Evolutionary conservation across 2,797 vertebrate genomes (phyloP), one percentile per base, ranked within the genome.

Genomic region (Danio choprae): DNA sequence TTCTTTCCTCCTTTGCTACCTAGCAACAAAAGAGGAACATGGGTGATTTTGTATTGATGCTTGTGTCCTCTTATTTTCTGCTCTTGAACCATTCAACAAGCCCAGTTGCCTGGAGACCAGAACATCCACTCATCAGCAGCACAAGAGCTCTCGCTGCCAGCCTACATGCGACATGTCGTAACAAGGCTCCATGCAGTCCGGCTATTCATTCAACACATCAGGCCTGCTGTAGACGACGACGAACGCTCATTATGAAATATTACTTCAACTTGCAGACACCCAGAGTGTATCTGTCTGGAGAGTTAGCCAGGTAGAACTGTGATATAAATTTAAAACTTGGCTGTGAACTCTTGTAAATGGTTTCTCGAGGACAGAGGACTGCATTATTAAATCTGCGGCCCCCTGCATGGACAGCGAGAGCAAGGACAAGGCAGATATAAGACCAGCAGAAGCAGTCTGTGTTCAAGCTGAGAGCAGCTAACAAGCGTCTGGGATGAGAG

Each of bases 91-190:
- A 44, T 69, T 81, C 60, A 81, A 71, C 56, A 79, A 79, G 76
- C 44, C 44, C 67, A 62, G 83, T 81, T 82, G 77, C 83, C 70
- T 63, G 72, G 83, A 71, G 74, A 79, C 78, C 51, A 75, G 55
- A 38, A 74, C 72, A 50, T 71, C 63, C 22, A 56, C 74, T 74
- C 38, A 72, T 70, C 56, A 75, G 71, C 46, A 59, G 69, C 11
- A 15, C 46, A 56, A 60, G 65, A 51, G 76, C 43, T 48, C 76
- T 78, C 55, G 38, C 29, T 22, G 55, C 15, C 65, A 69, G 8
- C n/a, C 53, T 69, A 78, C 44, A 78, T 59, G 63, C 58, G 75
- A 20, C 41, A 56, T 50, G 44, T 50, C 4, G 9, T 48, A 70
- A 70, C 55, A 44, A 50, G 44, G n/a, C 65, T 60, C 44, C 43